Percentiles rank a stretch among this genome's conserved stretches.
These are phyloP conservation scores for Eupithecia abbreviata DNA, from an alignment of 2,888 invertebrate genomes.

Conservation along the genomic window DNA sequence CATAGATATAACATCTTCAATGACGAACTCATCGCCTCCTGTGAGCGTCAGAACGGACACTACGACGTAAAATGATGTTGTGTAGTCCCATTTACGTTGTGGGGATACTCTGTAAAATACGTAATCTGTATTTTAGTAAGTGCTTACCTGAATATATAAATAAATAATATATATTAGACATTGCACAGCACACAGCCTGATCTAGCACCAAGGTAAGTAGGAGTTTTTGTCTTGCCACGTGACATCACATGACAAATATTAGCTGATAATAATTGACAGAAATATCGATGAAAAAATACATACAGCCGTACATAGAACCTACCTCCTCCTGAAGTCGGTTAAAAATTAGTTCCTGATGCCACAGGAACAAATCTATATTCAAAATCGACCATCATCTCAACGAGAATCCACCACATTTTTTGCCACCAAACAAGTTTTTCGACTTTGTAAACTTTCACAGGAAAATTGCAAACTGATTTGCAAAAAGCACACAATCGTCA, in stretches of 20 bases:
- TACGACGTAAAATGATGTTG: constrained; percentile 70
- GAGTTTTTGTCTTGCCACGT: too few relatives aligned
- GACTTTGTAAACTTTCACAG: neutral
- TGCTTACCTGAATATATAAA: too few relatives aligned
- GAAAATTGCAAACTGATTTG: constrained; percentile 6
- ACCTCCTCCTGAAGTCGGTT: too few relatives aligned
- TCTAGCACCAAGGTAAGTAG: too few relatives aligned
- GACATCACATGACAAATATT: too few relatives aligned
- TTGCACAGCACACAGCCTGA: too few relatives aligned
- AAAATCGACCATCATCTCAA: neutral
- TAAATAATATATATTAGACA: too few relatives aligned
- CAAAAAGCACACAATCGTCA: constrained; percentile 8
- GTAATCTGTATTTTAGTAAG: neutral
- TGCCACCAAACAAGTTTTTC: neutral
- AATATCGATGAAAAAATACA: too few relatives aligned
- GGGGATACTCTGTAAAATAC: constrained; percentile 58
- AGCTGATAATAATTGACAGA: too few relatives aligned
- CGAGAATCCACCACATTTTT: neutral
- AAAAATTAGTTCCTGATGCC: neutral
- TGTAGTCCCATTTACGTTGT: constrained; percentile 69
- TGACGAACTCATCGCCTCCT: constrained; percentile 70
- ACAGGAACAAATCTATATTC: neutral
- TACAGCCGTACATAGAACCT: too few relatives aligned
- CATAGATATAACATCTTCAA: constrained; percentile 59
- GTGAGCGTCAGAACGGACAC: constrained; percentile 66